Evolutionary conservation across 2,888 invertebrate genomes (phyloP), one percentile per base, ranked within the genome.

Genomic region (Eupithecia centaureata): DNA sequence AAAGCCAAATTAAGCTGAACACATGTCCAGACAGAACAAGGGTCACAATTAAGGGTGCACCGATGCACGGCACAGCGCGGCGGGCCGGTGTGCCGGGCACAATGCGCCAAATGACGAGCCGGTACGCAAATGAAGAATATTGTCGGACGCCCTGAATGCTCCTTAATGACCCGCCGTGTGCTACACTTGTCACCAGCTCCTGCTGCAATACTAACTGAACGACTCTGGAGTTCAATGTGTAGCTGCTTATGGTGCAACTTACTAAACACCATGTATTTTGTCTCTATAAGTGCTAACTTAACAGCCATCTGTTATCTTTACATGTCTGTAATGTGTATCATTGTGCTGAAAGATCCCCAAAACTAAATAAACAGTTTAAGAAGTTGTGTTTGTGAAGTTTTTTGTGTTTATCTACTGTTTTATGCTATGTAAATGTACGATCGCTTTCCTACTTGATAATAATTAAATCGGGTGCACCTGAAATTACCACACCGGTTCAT

Each of bases 61-160:
- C 84, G 89, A 76, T 82, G 86, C 85, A 84, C 47, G 22, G 47
- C 47, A 47, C 18, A n/a, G 86, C n/a, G n/a, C n/a, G 84, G 77
- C 82, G 79, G 83, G 76, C 76, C 77, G 68, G 67, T 63, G 78
- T 75, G 77, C 71, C 82, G 77, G 79, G 85, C 88, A 93, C 92
- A 93, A 93, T 93, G 82, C 88, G 87, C 86, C 89, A 92, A 93
- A 92, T 93, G 91, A 92, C 87, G 89, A 80, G 85, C 83, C 84
- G 84, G 87, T 85, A 90, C 90, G 92, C 91, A 92, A 93, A 93
- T 92, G 93, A 93, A 92, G 93, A 93, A 93, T 93, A 93, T 93
- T 93, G 92, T 92, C 91, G 91, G 89, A 84, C 86, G 82, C 83
- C 82, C 84, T 92, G 92, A 93, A 93, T 93, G 82, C 90, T 86